Evolutionary conservation across 1,140 invertebrate genomes (phyloP), one percentile per base, ranked within the genome.

Genomic region (Armadillidium nasatum): DNA sequence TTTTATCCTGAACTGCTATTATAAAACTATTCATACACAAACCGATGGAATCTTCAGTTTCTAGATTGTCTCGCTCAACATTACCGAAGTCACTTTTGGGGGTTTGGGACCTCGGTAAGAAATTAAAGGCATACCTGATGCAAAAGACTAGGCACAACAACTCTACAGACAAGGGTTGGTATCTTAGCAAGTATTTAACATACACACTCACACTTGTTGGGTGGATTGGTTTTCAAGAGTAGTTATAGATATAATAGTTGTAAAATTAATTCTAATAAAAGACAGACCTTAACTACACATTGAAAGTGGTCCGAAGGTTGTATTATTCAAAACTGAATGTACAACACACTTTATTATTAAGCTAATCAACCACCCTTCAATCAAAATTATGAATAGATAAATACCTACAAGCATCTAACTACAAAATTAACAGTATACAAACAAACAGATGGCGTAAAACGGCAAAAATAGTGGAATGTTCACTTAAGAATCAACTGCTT

Each of bases 381-480:
- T 33, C 33, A 33, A 33, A 33, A 33, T 33, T 33, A 33, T 33
- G 33, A 33, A 33, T 33, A 33, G 33, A 33, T 33, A 33, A 33
- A 33, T 33, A 33, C 19, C 50, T 60, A 60, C 50, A 60, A 60
- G 50, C 50, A 60, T 13, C 50, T 15, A 60, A 60, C 50, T 60
- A 60, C 50, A 60, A 60, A 60, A 60, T 60, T 60, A 60, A 60
- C 50, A 60, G 11, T 13, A 60, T 60, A 60, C 50, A 60, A 60
- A 60, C 50, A 60, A 19, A 60, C 19, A 60, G 50, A 60, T 15
- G 33, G 33, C 33, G 33, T 33, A 60, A 60, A 60, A 60, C 50
- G 19, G 50, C 50, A 60, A 60, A 60, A 60, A 60, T 60, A 60
- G 50, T 60, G 50, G 50, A 60, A 60, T 60, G 50, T 60, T 60